These are phyloP conservation scores for Pseudomyrmex dendroicus DNA, from an alignment of 1,140 invertebrate genomes.

Conservation along the genomic window DNA sequence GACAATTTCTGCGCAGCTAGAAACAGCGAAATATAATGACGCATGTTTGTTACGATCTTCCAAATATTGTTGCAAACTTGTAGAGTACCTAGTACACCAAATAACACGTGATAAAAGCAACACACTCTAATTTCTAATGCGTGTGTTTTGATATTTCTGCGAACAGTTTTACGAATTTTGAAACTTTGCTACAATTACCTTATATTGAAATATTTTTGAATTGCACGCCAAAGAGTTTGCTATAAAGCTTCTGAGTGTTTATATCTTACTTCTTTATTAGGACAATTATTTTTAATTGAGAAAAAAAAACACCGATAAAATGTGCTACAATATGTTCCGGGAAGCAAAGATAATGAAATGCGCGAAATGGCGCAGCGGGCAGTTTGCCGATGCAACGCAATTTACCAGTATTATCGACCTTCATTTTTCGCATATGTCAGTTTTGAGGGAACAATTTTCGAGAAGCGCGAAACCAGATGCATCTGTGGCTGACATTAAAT, in stretches of 20 bases:
- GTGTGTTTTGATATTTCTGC: neutral
- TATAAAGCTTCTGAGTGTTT: too few species aligned
- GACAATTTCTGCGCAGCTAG: conserved; percentile 44
- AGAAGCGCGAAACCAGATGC: neutral
- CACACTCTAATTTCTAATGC: neutral
- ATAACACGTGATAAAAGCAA: neutral
- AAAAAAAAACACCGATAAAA: too few species aligned
- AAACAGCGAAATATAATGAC: conserved; percentile 22
- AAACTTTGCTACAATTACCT: too few species aligned
- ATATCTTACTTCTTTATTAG: too few species aligned
- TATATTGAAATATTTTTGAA: too few species aligned
- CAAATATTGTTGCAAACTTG: conserved; percentile 23
- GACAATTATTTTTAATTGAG: too few species aligned
- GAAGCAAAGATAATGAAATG: conserved; percentile 9
- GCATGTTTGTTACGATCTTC: neutral
- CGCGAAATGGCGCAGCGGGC: conserved; percentile 69
- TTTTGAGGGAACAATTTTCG: conserved; percentile 27
- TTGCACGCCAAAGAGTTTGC: too few species aligned
- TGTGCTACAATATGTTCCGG: neutral
- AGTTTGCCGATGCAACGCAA: conserved; percentile 61
- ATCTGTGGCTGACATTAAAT: neutral
- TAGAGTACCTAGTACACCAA: conserved; percentile 23
- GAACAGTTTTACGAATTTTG: neutral
- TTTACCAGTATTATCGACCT: conserved; percentile 58
- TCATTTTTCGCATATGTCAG: conserved; percentile 19